Evolutionary conservation across 1,140 invertebrate species (phyloP).

Genomic region (Heliothis virescens): DNA sequence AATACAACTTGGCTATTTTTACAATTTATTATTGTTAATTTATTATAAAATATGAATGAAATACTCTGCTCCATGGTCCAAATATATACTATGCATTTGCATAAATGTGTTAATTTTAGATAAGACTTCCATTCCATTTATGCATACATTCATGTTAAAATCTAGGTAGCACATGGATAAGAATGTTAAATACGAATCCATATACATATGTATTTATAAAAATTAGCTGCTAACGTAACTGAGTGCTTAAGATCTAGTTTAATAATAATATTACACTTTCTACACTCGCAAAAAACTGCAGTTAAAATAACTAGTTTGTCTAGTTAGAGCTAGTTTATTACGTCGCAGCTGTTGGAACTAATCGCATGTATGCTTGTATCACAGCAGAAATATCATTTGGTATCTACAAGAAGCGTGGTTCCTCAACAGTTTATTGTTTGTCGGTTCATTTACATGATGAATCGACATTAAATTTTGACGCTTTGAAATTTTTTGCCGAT

Average conservation of each 20-base stretch:
- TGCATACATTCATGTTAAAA: slow-evolving; percentile 3
- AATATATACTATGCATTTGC: neutral
- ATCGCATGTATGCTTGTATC: slow-evolving; percentile 12
- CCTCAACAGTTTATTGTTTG: slow-evolving; percentile 31
- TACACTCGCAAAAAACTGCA: slow-evolving; percentile 8
- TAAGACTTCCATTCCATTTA: neutral
- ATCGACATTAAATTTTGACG: slow-evolving; percentile 46
- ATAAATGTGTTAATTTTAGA: slow-evolving; percentile 11
- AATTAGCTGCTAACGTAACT: neutral
- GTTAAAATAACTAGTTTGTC: slow-evolving; percentile 21
- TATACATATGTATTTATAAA: neutral
- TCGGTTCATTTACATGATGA: slow-evolving; percentile 48
- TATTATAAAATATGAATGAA: neutral
- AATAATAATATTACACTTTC: slow-evolving; percentile 34
- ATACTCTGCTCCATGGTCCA: too few relatives aligned
- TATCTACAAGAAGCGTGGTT: neutral
- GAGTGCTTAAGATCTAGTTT: slow-evolving; percentile 8
- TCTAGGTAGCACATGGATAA: neutral
- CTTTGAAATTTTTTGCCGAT: slow-evolving; percentile 46
- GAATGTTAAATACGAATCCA: neutral
- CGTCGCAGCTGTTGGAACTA: neutral
- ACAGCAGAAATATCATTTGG: neutral
- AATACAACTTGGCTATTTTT: neutral
- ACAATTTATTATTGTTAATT: too few relatives aligned
- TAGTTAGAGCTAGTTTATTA: slow-evolving; percentile 21